A percentile compares a stretch with the other conserved stretches of the same genome.
These are phyloP conservation scores for Pseudococcus viburni DNA, from an alignment of 2,888 invertebrate genomes.

Conservation along the genomic window DNA sequence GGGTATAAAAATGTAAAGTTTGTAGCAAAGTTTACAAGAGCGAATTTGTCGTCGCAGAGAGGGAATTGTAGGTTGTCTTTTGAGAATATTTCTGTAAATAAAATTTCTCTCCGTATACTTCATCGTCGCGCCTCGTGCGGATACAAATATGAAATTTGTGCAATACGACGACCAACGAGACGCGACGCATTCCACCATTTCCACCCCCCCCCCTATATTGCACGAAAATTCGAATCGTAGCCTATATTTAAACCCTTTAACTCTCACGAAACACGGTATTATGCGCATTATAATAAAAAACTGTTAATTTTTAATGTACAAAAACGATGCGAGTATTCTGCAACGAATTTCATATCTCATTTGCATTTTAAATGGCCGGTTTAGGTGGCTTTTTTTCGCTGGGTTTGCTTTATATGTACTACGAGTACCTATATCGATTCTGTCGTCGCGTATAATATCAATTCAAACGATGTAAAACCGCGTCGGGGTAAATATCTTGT, in stretches of 20 bases:
- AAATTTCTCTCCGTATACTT: background rate
- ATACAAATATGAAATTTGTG: background rate
- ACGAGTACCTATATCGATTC: constrained; percentile 24
- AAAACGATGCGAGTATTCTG: constrained; percentile 21
- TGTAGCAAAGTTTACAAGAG: constrained; percentile 20
- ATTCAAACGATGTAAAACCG: constrained; percentile 34
- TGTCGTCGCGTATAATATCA: constrained; percentile 31
- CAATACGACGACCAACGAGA: background rate
- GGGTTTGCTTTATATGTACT: background rate
- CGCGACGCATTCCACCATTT: too few species aligned
- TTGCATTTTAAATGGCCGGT: constrained; percentile 36
- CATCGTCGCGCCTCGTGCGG: background rate
- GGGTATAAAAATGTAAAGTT: constrained; percentile 36
- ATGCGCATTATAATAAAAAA: constrained; percentile 29
- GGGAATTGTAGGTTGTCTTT: constrained; percentile 14
- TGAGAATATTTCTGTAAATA: constrained; percentile 7
- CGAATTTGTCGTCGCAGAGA: background rate
- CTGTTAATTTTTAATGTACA: constrained; percentile 13
- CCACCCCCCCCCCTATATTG: background rate
- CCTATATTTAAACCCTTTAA: background rate
- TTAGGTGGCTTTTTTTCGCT: background rate
- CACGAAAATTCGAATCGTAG: background rate
- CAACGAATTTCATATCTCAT: background rate
- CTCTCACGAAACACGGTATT: background rate
- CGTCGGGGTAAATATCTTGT: constrained; percentile 27